These are phyloP conservation scores for Oreochromis spilurus DNA, from an alignment of 2,113 vertebrate species.

Conservation along the genomic window DNA sequence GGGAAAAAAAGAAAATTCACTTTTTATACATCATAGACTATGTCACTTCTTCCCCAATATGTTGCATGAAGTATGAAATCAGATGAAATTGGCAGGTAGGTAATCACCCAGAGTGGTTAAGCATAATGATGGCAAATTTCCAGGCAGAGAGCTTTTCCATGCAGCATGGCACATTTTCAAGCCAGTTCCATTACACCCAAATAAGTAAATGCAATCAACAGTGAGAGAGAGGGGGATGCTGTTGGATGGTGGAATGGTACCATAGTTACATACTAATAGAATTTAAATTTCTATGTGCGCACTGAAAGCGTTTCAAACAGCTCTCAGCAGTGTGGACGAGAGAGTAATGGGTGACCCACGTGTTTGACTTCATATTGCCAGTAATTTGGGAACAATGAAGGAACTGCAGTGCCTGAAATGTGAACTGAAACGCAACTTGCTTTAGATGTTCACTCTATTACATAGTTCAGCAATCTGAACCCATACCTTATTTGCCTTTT, in stretches of 20 bases:
- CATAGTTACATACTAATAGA: conserved; percentile 14
- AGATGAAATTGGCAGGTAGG: conserved; percentile 25
- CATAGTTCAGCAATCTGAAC: not conserved
- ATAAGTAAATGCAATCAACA: conserved; percentile 38
- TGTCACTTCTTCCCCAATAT: not conserved
- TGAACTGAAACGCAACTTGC: not conserved
- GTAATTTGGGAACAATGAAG: conserved; percentile 34
- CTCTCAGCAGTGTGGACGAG: conserved; percentile 11
- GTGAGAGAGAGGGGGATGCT: too few species aligned
- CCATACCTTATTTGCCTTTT: not conserved
- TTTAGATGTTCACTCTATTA: not conserved
- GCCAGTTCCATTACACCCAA: conserved; percentile 1
- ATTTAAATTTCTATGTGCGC: conserved; percentile 14
- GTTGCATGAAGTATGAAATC: conserved; percentile 15
- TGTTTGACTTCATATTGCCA: conserved; percentile 23
- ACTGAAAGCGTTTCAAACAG: conserved; percentile 14
- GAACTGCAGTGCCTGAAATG: not conserved
- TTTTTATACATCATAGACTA: not conserved
- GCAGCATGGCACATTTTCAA: conserved; percentile 7
- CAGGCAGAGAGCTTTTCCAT: conserved; percentile 13
- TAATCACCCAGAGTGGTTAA: conserved; percentile 21
- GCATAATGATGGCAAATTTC: conserved; percentile 17
- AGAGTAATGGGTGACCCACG: conserved; percentile 35
- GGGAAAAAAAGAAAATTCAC: not conserved
- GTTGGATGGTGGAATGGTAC: not conserved